Evolutionary conservation across 2,888 invertebrate species (phyloP), one percentile per base, ranked within the genome.

Genomic region (Stratiomys singularior): DNA sequence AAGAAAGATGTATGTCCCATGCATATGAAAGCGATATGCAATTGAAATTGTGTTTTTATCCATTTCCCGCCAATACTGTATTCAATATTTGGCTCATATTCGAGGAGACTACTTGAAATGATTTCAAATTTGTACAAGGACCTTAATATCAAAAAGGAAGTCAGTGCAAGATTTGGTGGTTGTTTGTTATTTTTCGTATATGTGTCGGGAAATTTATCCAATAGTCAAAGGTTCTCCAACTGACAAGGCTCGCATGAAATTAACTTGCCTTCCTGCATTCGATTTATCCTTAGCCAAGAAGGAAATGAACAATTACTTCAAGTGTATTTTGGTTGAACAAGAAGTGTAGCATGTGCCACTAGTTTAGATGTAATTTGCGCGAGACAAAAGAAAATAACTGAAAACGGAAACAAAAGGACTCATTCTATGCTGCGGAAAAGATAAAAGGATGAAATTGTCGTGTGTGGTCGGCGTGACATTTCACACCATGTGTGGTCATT

Each of bases 391-490:
- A 11, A 37, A 30, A 25, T 21, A 58, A 74, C 25, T 9, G 21
- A 25, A 47, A 30, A 74, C n/a, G 23, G 60, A 15, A 37, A 72
- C 72, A 72, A 72, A 72, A 72, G 44, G 74, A 74, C 60, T 23
- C 13, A 5, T 15, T 28, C 25, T 3, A 46, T 56, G n/a, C 11
- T 23, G 74, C 74, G 74, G 74, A 58, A 58, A 18, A 74, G 58
- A 74, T 74, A 13, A 74, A 74, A 74, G 58, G 15, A 15, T 30
- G 27, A 37, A 23, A 37, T 58, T 74, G 74, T 74, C 74, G 27
- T 74, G 74, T 74, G 74, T 74, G 74, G 74, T 74, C 74, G 23
- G 47, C 13, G 74, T n/a, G 44, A 74, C 74, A 58, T 44, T 74
- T 74, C 58, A 74, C 58, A 58, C 74, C 74, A 74, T 74, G 74